Percentiles rank a stretch among this genome's conserved stretches.
phyloP scores from a whole-genome alignment of 2,888 invertebrate species.

The Dynastes maya region DNA sequence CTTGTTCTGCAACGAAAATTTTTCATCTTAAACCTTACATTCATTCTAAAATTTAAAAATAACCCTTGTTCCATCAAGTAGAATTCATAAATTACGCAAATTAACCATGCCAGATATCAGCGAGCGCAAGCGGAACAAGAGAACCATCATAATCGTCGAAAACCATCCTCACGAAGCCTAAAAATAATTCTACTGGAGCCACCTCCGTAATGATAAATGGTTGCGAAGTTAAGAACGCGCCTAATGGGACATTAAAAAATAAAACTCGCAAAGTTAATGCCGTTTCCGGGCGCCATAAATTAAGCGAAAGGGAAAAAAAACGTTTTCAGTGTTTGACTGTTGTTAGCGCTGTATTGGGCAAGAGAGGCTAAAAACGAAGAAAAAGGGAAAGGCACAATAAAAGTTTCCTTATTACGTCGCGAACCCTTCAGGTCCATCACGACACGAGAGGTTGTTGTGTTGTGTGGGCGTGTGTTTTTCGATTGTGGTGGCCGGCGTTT shows the following conservation, averaged over 20 bases:
- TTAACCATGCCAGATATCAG: conserved; percentile 7
- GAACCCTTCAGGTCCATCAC: conserved; percentile 6
- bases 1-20: too few relatives aligned
- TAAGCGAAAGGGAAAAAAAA: conserved; percentile 32
- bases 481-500: not conserved
- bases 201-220: conserved; percentile 25
- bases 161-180: not conserved
- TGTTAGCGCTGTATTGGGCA: not conserved
- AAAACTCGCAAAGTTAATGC: conserved; percentile 44
- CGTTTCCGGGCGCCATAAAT: conserved; percentile 42
- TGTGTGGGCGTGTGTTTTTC: conserved; percentile 11
- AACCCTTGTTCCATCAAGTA: not conserved
- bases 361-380: not conserved
- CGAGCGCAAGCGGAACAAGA: not conserved
- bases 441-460: conserved; percentile 23
- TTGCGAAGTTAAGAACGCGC: conserved; percentile 34
- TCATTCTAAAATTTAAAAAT: not conserved
- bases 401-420: conserved; percentile 41
- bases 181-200: not conserved
- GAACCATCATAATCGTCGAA: conserved; percentile 17
- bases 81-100: not conserved
- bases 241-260: conserved; percentile 45
- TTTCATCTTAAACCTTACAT: too few relatives aligned
- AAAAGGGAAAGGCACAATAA: conserved; percentile 29
- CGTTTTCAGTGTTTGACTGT: conserved; percentile 13